phyloP scores from a whole-genome alignment of 2,113 vertebrate species.

The Eclectus roratus region DNA sequence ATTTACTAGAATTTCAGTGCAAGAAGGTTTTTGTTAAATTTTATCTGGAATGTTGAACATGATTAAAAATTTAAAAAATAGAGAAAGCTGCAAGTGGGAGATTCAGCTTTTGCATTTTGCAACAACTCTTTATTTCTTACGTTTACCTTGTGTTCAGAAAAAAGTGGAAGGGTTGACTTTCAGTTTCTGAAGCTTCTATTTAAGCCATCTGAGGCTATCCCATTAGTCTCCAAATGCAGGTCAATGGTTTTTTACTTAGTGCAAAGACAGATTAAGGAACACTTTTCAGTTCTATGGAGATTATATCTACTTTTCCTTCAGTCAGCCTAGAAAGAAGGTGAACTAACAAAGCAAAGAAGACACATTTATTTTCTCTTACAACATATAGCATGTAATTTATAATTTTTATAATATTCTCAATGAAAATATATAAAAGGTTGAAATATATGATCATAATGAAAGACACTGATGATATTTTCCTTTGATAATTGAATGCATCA shows the following conservation, averaged over 20 bases:
- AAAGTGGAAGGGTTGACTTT: neutral
- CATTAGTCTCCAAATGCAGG: neutral
- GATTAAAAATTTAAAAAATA: neutral
- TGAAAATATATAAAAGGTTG: neutral
- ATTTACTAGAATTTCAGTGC: neutral
- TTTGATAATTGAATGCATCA: neutral
- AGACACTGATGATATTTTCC: neutral
- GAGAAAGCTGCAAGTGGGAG: neutral
- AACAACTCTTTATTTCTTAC: neutral
- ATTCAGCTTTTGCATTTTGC: neutral
- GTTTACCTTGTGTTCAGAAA: neutral
- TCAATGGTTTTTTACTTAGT: neutral
- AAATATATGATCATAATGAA: neutral
- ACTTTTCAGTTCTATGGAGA: neutral
- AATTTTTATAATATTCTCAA: neutral
- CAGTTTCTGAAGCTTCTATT: neutral
- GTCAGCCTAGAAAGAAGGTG: neutral
- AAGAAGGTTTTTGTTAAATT: neutral
- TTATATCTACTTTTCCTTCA: neutral
- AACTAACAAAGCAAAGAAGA: neutral
- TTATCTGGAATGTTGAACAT: neutral
- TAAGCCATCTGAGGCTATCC: neutral
- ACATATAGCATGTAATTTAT: neutral
- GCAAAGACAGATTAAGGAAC: neutral
- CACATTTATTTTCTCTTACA: neutral